Base-by-base conservation (phyloP, 37 sponge, comb jelly and placozoan genomes). In the Petrosia ficiformis region DNA sequence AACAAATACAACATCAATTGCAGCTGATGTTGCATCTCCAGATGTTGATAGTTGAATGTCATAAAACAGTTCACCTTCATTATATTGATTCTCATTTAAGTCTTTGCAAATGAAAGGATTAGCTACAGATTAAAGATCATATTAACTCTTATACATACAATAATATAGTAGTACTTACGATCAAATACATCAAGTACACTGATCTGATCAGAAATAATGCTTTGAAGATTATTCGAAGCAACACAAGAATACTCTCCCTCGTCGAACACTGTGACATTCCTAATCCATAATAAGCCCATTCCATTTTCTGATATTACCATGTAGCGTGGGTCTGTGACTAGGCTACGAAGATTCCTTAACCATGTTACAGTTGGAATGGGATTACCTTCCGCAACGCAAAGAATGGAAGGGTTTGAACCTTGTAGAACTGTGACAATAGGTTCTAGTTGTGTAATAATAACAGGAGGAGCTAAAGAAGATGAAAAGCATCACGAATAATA, bases 1-100 rank as follows among this genome's bases (percentile, higher is more conserved):
- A 1, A 94, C 82, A 72, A 94, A 76, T 0, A 90, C 30, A 19
- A 94, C 30, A 64, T 94, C 95, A 38, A 88, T 90, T 1, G 93
- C 85, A 28, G 83, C 76, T 4, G 35, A 3, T 0, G 54, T 42
- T 69, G 82, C 90, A 36, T 38, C 39, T 4, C 81, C 77, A 63
- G 30, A 52, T 10, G 48, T 59, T 24, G 77, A 40, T 52, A 39
- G n/a, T 36, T 31, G 25, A 22, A 48, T 14, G 57, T 60, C 29
- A 38, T 78, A 78, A 63, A 70, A 88, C 74, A 41, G 34, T 16
- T 66, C 44, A 19, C 89, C 83, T 39, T 63, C 75, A 4, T 16
- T 6, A 57, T 37, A 88, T 4, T 22, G 48, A 1, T 21, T 33
- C 3, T 42, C 32, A 32, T 28, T 59, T 1, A 0, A 29, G 56